These are phyloP conservation scores for Tetragnatha versicolor DNA, from an alignment of 1,140 invertebrate species.

Conservation along the genomic window DNA sequence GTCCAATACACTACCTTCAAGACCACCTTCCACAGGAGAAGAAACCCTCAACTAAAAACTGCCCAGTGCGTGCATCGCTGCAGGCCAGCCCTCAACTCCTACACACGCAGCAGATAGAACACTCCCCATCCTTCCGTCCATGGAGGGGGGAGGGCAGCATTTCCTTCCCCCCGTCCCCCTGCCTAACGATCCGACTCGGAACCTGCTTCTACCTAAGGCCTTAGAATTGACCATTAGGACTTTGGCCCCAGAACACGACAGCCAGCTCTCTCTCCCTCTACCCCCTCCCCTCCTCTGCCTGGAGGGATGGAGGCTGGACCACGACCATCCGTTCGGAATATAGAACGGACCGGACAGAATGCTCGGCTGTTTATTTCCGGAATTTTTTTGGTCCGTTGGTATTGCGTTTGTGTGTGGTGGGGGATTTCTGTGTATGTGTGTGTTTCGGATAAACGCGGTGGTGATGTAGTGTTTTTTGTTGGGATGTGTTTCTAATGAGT, in stretches of 20 bases:
- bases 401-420: no score
- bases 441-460: no score
- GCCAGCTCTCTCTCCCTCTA: not conserved
- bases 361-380: not conserved
- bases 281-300: slow-evolving; percentile 7
- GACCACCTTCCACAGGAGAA: no score
- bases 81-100: slow-evolving; percentile 11
- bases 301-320: slow-evolving; percentile 22
- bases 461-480: no score
- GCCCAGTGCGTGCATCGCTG: slow-evolving; percentile 42
- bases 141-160: not conserved
- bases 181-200: slow-evolving; percentile 51
- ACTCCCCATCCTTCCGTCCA: not conserved
- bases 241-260: slow-evolving; percentile 52
- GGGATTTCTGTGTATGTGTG: no score
- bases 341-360: slow-evolving; percentile 34
- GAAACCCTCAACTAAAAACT: no score
- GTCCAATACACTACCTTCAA: no score
- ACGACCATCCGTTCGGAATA: slow-evolving; percentile 37
- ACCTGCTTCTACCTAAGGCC: slow-evolving; percentile 48
- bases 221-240: slow-evolving; percentile 55
- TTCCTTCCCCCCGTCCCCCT: not conserved
- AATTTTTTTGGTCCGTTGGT: not conserved
- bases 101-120: not conserved
- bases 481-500: no score